Conservation (phyloP, 2,888 invertebrate genomes). For the Troides helena region DNA sequence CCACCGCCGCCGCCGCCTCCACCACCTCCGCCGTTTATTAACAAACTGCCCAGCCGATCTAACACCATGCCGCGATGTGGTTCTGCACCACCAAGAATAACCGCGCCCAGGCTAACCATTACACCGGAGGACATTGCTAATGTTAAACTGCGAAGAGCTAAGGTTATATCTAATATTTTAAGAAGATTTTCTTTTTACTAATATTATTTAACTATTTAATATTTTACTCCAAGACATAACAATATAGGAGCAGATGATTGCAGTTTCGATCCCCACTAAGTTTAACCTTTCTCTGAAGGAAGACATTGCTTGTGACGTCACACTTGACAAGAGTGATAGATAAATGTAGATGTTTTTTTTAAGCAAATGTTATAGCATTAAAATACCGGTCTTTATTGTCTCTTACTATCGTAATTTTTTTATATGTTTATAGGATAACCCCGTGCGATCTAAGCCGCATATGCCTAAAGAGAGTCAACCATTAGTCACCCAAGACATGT, state of each 20-base stretch:
- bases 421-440: slow-evolving; percentile 55
- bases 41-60: slow-evolving; percentile 49
- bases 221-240: too few relatives aligned
- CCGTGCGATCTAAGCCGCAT: slow-evolving; percentile 52
- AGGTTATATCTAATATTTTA: slow-evolving; percentile 42
- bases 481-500: slow-evolving; percentile 64
- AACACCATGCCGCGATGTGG: slow-evolving; percentile 67
- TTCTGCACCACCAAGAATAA: slow-evolving; percentile 64
- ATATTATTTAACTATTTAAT: too few relatives aligned
- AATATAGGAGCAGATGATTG: too few relatives aligned
- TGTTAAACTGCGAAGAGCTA: slow-evolving; percentile 69
- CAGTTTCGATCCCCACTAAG: too few relatives aligned
- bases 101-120: slow-evolving; percentile 62
- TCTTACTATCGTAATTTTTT: too few relatives aligned
- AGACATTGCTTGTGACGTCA: too few relatives aligned
- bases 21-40: slow-evolving; percentile 42
- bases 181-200: too few relatives aligned
- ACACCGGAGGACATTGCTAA: slow-evolving; percentile 74
- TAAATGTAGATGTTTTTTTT: too few relatives aligned
- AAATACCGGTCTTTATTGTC: too few relatives aligned
- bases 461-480: slow-evolving; percentile 51
- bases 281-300: too few relatives aligned
- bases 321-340: too few relatives aligned
- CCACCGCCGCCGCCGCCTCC: slow-evolving; percentile 60
- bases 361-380: too few relatives aligned